Conservation (phyloP, 2,888 invertebrate species). For the Sarcophaga carnaria region DNA sequence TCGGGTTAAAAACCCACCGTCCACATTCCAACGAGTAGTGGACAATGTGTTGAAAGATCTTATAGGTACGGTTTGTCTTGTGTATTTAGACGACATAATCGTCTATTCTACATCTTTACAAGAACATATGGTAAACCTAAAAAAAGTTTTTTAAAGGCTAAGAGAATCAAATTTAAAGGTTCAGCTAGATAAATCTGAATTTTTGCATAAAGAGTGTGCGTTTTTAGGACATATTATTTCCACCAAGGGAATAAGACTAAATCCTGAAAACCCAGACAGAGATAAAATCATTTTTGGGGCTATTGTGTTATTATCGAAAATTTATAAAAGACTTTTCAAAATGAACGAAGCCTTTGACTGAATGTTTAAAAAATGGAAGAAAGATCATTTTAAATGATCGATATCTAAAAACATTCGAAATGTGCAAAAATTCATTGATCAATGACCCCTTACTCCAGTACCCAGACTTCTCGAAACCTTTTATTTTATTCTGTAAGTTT, state of each 20-base stretch:
- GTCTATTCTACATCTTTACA: slow-evolving; percentile 20
- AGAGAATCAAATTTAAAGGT: slow-evolving; percentile 12
- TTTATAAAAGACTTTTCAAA: slow-evolving; percentile 46
- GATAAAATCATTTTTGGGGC: slow-evolving; percentile 43
- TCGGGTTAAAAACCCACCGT: slow-evolving; percentile 20
- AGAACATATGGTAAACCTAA: slow-evolving; percentile 9
- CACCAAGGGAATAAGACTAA: slow-evolving; percentile 27
- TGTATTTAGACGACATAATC: slow-evolving; percentile 51
- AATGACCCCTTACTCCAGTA: slow-evolving; percentile 59
- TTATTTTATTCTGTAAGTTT: slow-evolving; percentile 84
- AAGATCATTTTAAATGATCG: slow-evolving; percentile 24
- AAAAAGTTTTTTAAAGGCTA: slow-evolving; percentile 30
- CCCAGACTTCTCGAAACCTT: slow-evolving; percentile 74
- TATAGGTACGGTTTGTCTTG: slow-evolving; percentile 32
- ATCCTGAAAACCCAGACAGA: slow-evolving; percentile 35
- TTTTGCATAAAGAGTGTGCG: too few relatives aligned
- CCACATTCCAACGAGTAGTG: slow-evolving; percentile 45
- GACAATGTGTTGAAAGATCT: slow-evolving; percentile 30
- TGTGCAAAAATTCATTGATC: slow-evolving; percentile 62
- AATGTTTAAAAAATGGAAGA: slow-evolving; percentile 57
- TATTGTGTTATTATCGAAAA: slow-evolving; percentile 38
- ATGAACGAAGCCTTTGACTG: slow-evolving; percentile 56
- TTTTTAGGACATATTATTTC: slow-evolving; percentile 39
- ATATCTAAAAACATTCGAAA: slow-evolving; percentile 61
- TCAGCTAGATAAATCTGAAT: too few relatives aligned